These are phyloP conservation scores for Amphipoea oculea DNA, from an alignment of 2,888 invertebrate genomes.

Conservation along the genomic window DNA sequence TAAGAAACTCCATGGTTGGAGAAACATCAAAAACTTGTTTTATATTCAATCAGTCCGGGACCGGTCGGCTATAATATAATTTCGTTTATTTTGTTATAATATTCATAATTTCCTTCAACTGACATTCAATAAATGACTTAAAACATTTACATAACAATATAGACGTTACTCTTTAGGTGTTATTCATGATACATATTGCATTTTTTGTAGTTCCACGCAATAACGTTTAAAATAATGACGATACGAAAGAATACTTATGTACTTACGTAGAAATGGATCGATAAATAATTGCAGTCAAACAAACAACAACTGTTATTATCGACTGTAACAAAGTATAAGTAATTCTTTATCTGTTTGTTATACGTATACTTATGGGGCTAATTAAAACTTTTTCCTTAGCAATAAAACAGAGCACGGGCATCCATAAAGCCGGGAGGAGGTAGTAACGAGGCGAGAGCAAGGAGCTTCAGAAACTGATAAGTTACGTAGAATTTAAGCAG, in stretches of 20 bases:
- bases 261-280: slow-evolving; percentile 29
- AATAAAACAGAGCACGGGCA: slow-evolving; percentile 62
- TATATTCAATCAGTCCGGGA: slow-evolving; percentile 66
- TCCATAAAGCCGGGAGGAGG: slow-evolving; percentile 32
- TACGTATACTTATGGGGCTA: slow-evolving; percentile 60
- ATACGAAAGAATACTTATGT: slow-evolving; percentile 18
- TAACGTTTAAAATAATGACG: slow-evolving; percentile 39
- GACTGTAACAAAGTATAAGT: slow-evolving; percentile 43
- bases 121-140: slow-evolving; percentile 53
- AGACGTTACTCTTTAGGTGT: slow-evolving; percentile 22
- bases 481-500: slow-evolving; percentile 75
- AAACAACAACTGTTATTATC: slow-evolving; percentile 53
- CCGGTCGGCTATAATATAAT: slow-evolving; percentile 61
- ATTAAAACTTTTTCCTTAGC: slow-evolving; percentile 70
- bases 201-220: slow-evolving; percentile 12
- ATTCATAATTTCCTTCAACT: slow-evolving; percentile 61
- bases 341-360: slow-evolving; percentile 40
- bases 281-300: slow-evolving; percentile 51
- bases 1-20: slow-evolving; percentile 63
- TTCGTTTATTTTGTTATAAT: slow-evolving; percentile 63
- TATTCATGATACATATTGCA: slow-evolving; percentile 17
- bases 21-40: slow-evolving; percentile 70
- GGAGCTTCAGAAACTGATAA: slow-evolving; percentile 62
- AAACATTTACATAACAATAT: slow-evolving; percentile 53
- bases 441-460: slow-evolving; percentile 54